Evolutionary conservation across 2,797 vertebrate species (phyloP).

Genomic region (Buceros bicornis): DNA sequence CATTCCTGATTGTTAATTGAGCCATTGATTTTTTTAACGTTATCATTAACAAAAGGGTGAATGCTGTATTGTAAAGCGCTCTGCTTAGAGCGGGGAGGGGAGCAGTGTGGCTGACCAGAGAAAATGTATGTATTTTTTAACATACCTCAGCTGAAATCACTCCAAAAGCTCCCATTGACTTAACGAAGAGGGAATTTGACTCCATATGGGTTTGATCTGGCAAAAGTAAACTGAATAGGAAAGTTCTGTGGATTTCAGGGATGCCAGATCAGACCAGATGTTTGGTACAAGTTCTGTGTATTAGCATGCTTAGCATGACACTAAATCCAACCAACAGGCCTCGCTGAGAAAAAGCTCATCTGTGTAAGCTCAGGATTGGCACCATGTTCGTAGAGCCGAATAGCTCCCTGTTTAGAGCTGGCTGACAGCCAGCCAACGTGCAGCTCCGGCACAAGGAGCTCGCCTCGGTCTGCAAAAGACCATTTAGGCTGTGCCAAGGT

Average conservation of each 20-base stretch:
- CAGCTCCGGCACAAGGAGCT: neutral
- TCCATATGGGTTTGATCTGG: neutral
- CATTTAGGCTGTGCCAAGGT: neutral
- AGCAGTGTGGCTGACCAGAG: neutral
- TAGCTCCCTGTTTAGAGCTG: neutral
- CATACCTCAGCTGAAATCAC: neutral
- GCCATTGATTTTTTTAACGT: slow-evolving; percentile 78
- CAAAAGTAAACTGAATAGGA: neutral
- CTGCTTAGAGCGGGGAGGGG: neutral
- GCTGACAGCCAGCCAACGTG: neutral
- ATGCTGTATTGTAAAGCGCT: slow-evolving; percentile 33
- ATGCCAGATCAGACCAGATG: neutral
- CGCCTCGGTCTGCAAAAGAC: neutral
- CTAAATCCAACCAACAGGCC: neutral
- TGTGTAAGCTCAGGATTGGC: neutral
- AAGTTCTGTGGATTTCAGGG: neutral
- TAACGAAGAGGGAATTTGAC: neutral
- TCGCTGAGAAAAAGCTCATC: neutral
- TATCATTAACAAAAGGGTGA: slow-evolving; percentile 72
- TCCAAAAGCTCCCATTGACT: neutral
- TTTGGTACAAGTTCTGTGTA: neutral
- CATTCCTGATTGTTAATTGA: slow-evolving; percentile 82
- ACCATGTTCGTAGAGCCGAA: neutral
- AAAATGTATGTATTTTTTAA: neutral
- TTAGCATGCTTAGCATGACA: neutral